phyloP scores from a whole-genome alignment of 1,140 invertebrate species.

The Lethrus apterus region DNA sequence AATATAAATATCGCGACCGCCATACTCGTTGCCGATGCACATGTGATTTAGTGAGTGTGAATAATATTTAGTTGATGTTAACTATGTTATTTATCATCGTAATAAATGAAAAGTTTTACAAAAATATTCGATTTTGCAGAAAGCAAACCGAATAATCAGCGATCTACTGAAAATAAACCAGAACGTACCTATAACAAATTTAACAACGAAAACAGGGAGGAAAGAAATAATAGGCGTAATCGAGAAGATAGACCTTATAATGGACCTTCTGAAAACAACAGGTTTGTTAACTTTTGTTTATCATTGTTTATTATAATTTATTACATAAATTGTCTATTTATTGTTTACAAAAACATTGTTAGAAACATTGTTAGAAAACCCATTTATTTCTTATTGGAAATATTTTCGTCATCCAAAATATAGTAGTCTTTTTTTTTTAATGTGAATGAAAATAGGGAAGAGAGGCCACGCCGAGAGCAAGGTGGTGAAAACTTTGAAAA shows the following conservation, averaged over 20 bases:
- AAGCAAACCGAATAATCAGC: constrained; percentile 29
- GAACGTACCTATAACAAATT: constrained; percentile 34
- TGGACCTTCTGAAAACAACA: constrained; percentile 35
- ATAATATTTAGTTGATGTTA: neutral
- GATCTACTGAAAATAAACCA: constrained; percentile 32
- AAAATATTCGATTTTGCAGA: constrained; percentile 27
- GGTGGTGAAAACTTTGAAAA: constrained; percentile 28
- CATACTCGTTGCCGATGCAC: constrained; percentile 25
- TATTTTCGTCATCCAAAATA: no score
- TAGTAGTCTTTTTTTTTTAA: constrained; percentile 10
- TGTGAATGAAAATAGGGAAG: constrained; percentile 6
- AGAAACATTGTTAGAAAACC: no score
- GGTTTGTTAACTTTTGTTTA: no score
- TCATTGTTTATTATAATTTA: no score
- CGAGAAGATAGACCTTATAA: constrained; percentile 52
- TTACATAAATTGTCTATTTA: no score
- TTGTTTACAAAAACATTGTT: no score
- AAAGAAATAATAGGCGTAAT: constrained; percentile 66
- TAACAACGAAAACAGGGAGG: constrained; percentile 55
- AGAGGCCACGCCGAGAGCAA: constrained; percentile 5
- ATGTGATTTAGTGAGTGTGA: constrained; percentile 21
- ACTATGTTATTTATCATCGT: neutral
- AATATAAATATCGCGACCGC: constrained; percentile 15
- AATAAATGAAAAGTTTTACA: neutral
- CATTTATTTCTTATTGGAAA: no score